Base-by-base conservation (phyloP, 2,797 vertebrate species). In the Pangasius sanitwongsei region DNA sequence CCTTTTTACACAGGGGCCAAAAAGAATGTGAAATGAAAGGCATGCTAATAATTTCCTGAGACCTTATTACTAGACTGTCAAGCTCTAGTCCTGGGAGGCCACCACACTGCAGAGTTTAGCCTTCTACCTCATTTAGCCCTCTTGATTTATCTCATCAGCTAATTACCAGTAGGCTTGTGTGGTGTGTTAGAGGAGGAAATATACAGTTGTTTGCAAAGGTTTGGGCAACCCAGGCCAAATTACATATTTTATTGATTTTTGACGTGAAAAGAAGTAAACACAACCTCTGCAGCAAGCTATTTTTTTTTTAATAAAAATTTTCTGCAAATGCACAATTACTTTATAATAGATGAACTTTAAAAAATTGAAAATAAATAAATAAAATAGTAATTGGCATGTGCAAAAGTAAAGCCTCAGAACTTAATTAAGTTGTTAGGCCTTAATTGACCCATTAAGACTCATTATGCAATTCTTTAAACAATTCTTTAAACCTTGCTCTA, bases 81-180 rank as follows among this genome's bases (percentile, higher is more conserved):
- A 63, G 34, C 81, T 44, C 37, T 41, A 65, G 57, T 83, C 59
- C 59, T 83, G 37, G 59, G 81, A 83, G 59, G 81, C 81, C 37
- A 63, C 57, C n/a, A 37, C 23, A 63, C 34, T 41, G 80, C 57
- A 83, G 59, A 83, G 34, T 83, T 61, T 83, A n/a, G 37, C 81
- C 81, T 63, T 83, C 81, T 83, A 65, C 81, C 81, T 83, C 81
- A 83, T 83, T 83, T 83, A 83, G 81, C 81, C 59, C 37, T 83
- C 59, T 83, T 83, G 25, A 83, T 83, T 83, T 65, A 83, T 83
- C 59, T 83, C 37, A 65, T 83, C 59, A 28, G 13, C 57, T 83
- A 44, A 65, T 83, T 83, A 63, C 6, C 81, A n/a, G 59, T 63
- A 83, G 13, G 59, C 25, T 63, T 16, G 13, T 63, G 37, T 25